Evolutionary conservation across 1,140 invertebrate genomes (phyloP).

Genomic region (Neuroterus valhalla): DNA sequence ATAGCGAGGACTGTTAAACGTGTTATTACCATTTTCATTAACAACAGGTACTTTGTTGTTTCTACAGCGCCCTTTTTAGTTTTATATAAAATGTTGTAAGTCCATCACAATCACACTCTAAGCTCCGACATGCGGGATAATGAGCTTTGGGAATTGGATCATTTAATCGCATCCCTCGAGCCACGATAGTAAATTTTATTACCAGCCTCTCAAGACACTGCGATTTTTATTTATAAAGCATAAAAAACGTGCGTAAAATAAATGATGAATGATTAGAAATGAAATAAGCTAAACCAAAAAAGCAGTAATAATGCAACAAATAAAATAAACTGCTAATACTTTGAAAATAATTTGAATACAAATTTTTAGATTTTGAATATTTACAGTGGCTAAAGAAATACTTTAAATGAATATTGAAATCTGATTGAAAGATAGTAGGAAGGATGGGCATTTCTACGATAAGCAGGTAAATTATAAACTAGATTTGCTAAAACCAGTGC

Average conservation of each 20-base stretch:
- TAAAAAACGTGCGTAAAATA: neutral
- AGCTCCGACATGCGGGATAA: constrained; percentile 67
- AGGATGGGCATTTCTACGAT: constrained; percentile 15
- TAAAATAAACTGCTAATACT: too few species aligned
- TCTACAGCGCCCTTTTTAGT: constrained; percentile 54
- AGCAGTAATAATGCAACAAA: neutral
- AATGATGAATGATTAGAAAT: neutral
- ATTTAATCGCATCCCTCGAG: constrained; percentile 41
- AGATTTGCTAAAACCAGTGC: constrained; percentile 12
- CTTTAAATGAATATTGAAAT: neutral
- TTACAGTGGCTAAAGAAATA: constrained; percentile 5
- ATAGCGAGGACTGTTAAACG: constrained; percentile 52
- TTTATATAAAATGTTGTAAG: constrained; percentile 68
- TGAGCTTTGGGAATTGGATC: constrained; percentile 36
- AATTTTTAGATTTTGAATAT: neutral
- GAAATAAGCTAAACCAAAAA: neutral
- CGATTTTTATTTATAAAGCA: neutral
- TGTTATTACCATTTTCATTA: constrained; percentile 50
- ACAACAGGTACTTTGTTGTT: constrained; percentile 51
- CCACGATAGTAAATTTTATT: constrained; percentile 32
- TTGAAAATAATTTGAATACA: too few species aligned
- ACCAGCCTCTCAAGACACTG: constrained; percentile 20
- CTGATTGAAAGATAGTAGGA: constrained; percentile 1
- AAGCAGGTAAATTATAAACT: constrained; percentile 10
- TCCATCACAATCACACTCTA: constrained; percentile 75